Evolutionary conservation across 2,113 vertebrate genomes (phyloP), one percentile per base, ranked within the genome.

Genomic region (Sprattus sprattus): DNA sequence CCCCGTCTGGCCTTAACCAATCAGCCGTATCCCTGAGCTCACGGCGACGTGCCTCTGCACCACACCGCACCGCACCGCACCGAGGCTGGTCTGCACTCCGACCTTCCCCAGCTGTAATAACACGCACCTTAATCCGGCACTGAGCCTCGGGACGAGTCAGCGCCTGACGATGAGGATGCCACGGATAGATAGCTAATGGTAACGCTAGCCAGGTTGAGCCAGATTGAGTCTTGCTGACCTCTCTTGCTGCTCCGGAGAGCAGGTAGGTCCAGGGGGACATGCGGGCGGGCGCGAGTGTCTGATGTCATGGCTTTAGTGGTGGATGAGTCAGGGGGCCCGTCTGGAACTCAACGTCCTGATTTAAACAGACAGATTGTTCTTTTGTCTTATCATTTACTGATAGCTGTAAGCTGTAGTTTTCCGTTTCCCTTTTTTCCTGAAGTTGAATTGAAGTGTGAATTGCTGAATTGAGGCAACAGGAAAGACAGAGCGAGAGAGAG

Each of bases 1-100:
- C 92, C 95, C 96, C 97, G 97, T 98, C 96, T 97, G 97, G 96
- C 96, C 96, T 96, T 95, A 96, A 97, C 97, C 96, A 97, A 95
- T 97, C 96, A 96, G 95, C 92, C 94, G 94, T 94, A 95, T 96
- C 96, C 95, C 86, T 39, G 93, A 92, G 94, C 94, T 92, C 92
- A 95, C 78, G 50, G 86, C 71, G 28, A 85, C 88, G 87, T 89
- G 83, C 0, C 16, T 78, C 84, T 80, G 15, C 92, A 39, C 39
- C 39, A 2, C 39, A 60, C 54, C 54, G 2, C 22, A 22, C 18
- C 18, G 4, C 54, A 16, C 52, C 16, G 15, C 52, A 54, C 54
- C 54, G 22, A 4, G 54, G 54, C 20, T 20, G 5, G 15, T 20
- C 39, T 39, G 39, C 39, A 39, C 39, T 39, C 13, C 28, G 15